Evolutionary conservation across 2,797 vertebrate species (phyloP), one percentile per base, ranked within the genome.

Genomic region (Tragelaphus eurycerus): DNA sequence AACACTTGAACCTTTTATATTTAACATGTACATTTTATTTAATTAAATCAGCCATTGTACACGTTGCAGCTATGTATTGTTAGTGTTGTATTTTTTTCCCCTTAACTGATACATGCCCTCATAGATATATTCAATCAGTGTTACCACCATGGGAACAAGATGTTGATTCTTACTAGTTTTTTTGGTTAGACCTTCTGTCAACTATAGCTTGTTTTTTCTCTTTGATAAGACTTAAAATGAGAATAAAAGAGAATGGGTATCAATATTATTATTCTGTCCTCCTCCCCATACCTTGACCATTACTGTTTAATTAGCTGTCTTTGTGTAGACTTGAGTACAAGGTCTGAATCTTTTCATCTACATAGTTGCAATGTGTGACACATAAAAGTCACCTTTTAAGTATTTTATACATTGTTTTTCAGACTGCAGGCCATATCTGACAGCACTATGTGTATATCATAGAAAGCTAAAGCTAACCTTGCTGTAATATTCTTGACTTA

Each of bases 61-160:
- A 99, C 99, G 99, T 99, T 99, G 99, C 99, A 99, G 99, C 99
- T 99, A 99, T 99, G 98, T 99, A 99, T 99, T 98, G 99, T 99
- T 99, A 99, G 99, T 98, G 98, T 99, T 99, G 99, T 98, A 98
- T 99, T 99, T 99, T 99, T 98, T 99, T 99, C 34, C 11, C 99
- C 99, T 99, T 99, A 99, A 99, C 99, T 99, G 99, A 99, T 99
- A 99, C 99, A 99, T 99, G 99, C 99, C 99, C 99, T 99, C 99
- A 98, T 99, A 99, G 99, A 99, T 99, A 99, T 99, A 99, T 99
- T 99, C 99, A 99, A 98, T 99, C 99, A 99, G 99, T 99, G 99
- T 99, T 99, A 99, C 99, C 99, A 99, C 99, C 99, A 99, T 99
- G 99, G 99, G 99, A 99, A 99, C 99, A 99, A 99, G 99, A 99